These are phyloP conservation scores for Pterocles burchelli DNA, from an alignment of 2,113 vertebrate genomes.

Conservation along the genomic window DNA sequence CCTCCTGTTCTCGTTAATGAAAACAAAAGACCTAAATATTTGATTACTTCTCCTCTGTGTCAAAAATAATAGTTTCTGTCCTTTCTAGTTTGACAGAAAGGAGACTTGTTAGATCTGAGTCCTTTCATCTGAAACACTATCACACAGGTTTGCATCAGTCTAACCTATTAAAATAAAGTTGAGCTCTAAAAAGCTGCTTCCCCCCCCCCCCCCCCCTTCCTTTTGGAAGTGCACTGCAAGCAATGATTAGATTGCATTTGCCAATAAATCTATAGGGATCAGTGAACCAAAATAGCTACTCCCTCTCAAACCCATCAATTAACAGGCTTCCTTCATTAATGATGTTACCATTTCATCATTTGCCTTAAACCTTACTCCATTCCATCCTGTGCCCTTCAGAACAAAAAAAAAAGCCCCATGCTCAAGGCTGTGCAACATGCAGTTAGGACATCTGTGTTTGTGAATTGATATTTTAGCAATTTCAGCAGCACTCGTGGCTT, in stretches of 20 bases:
- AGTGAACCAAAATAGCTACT: conserved; percentile 19
- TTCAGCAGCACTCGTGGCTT: neutral
- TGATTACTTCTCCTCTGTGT: conserved; percentile 67
- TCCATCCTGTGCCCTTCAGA: neutral
- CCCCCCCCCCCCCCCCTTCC: too few relatives aligned
- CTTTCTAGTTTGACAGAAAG: conserved; percentile 42
- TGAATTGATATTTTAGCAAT: neutral
- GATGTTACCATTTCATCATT: neutral
- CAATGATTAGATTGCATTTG: conserved; percentile 28
- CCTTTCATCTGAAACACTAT: conserved; percentile 43
- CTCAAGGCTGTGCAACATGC: neutral
- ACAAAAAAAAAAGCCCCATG: neutral
- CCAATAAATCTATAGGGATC: conserved; percentile 49
- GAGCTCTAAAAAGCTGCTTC: neutral
- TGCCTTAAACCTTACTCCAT: neutral
- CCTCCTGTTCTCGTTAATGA: conserved; percentile 67
- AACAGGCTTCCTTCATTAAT: neutral
- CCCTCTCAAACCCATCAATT: conserved; percentile 12
- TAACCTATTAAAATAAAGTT: conserved; percentile 29
- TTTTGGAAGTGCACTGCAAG: conserved; percentile 21
- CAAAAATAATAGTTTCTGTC: conserved; percentile 59
- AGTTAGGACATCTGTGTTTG: neutral
- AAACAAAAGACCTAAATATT: conserved; percentile 75
- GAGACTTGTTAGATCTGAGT: conserved; percentile 13
- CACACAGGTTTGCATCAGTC: neutral